Base-by-base conservation (phyloP, 2,797 vertebrate genomes). In the Melanogrammus aeglefinus region DNA sequence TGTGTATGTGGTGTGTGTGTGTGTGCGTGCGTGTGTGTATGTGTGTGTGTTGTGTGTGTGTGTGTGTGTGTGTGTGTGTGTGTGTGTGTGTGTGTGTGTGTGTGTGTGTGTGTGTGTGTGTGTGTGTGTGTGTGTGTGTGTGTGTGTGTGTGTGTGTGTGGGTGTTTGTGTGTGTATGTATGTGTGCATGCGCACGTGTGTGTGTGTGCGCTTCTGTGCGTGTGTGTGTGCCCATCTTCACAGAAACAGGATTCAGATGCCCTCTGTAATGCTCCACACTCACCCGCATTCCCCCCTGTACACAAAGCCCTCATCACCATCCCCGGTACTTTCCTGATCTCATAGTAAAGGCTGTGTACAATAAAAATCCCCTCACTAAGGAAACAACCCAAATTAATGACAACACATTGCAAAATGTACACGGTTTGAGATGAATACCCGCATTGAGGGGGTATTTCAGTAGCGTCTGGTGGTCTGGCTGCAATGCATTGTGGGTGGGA, bases 281-380 rank as follows among this genome's bases (percentile, higher is more conserved):
- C 57, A n/a, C 57, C 21, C 57, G 6, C 57, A n/a, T 21, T n/a
- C 57, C 47, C 47, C 47, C 5, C 47, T 8, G 12, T 13, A 24
- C 57, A 63, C 57, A 63, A 1, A 63, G 21, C 57, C n/a, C 57
- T 63, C 57, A n/a, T 63, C 57, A 24, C n/a, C 57, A 7, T 6
- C 47, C 47, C n/a, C 57, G 57, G 57, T 63, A 63, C 57, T 63
- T 63, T 24, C n/a, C 57, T 63, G 57, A 63, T 63, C 57, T 63
- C 57, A 63, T 24, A 63, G n/a, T 63, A 63, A n/a, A 63, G 8
- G n/a, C 57, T 63, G 57, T 63, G 57, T 24, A 24, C 21, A 63
- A 24, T 63, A 18, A 21, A 63, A 63, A 63, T 10, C 21, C 57
- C 57, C 57, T 57, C 57, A 63, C 57, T 2, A 7, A n/a, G n/a